These are phyloP conservation scores for Magallana angulata DNA, from an alignment of 1,140 invertebrate genomes.

Conservation along the genomic window DNA sequence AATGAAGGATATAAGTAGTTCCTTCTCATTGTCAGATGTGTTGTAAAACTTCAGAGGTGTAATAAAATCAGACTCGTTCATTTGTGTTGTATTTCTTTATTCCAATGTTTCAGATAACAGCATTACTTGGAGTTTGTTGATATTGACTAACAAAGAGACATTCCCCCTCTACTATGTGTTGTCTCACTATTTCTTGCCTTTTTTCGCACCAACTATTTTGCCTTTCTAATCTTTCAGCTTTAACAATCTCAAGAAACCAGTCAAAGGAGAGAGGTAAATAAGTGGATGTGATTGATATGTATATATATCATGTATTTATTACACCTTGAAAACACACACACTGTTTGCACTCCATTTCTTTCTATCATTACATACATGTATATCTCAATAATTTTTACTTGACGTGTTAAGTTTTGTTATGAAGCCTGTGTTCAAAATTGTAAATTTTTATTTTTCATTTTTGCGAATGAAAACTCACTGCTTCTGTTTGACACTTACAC, in stretches of 20 bases:
- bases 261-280: conserved; percentile 2
- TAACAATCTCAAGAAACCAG: conserved; percentile 31
- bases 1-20: too few species aligned
- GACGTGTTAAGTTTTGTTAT: too few species aligned
- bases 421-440: too few species aligned
- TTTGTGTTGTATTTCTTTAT: conserved; percentile 4
- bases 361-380: too few species aligned
- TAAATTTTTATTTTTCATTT: too few species aligned
- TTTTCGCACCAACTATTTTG: conserved; percentile 30
- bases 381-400: too few species aligned
- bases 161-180: neutral
- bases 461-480: too few species aligned
- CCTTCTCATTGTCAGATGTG: too few species aligned
- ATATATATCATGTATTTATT: too few species aligned
- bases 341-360: too few species aligned
- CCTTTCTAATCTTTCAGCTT: conserved; percentile 37
- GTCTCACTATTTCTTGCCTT: conserved; percentile 13
- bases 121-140: neutral
- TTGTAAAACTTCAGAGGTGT: neutral
- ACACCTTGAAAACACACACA: too few species aligned
- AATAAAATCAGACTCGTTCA: neutral
- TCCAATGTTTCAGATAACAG: neutral
- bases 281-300: neutral
- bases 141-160: neutral
- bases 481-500: too few species aligned